Base-by-base conservation (phyloP, 2,797 vertebrate species). In the Sebastes vulpes region DNA sequence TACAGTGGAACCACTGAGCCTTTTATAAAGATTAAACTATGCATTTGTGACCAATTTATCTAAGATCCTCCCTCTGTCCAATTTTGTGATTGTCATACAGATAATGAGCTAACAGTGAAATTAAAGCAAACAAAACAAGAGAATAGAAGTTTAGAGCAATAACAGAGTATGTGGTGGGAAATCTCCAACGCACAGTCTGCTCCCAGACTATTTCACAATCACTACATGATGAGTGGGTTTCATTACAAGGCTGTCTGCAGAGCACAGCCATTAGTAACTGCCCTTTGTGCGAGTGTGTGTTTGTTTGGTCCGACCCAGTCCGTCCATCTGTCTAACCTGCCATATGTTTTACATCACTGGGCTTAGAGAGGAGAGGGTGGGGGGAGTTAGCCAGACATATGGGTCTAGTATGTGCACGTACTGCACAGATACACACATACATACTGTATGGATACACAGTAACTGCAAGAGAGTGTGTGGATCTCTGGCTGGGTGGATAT, bases 341-440 rank as follows among this genome's bases (percentile, higher is more conserved):
- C 94, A 93, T 89, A 88, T 94, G 93, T 88, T 95, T 94, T 72
- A 88, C 78, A 95, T 94, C 88, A 92, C 23, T 25, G 82, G 25
- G 60, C 42, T 53, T 25, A 42, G 61, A 69, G 65, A 72, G 59
- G 42, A 54, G 57, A 23, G 21, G 11, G 71, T 65, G 26, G 26
- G 26, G 77, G 79, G 38, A 65, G 53, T 5, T 38, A 29, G 82
- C 59, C 82, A 86, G 79, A 89, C 79, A 64, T 75, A 76, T 63
- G 65, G 72, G 72, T 56, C 71, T 69, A 63, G 74, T 16, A 26
- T 78, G 71, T 56, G 38, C 79, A 77, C 11, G 52, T 84, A 74
- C 74, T 76, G 42, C 56, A 66, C 75, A 74, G 10, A 85, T 11
- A 72, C 69, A 78, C 70, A 48, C 21, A 61, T 38, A 77, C 56